Conservation (phyloP, 2,113 vertebrate genomes). For the Sapayoa aenigma region DNA sequence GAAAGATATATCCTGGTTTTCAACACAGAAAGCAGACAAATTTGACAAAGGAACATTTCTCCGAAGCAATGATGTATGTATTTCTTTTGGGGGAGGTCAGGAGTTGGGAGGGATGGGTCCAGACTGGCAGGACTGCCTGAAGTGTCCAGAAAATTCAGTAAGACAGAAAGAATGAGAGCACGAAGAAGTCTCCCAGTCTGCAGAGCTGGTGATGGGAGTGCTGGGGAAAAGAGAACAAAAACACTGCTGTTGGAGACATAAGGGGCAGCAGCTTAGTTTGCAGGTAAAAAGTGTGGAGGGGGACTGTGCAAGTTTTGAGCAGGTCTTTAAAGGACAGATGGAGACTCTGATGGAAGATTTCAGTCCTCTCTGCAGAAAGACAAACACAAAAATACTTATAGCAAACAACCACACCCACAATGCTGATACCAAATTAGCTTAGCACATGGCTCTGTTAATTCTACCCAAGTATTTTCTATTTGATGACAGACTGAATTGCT, state of each 20-base stretch:
- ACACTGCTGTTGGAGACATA: accelerated
- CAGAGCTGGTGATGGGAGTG: neutral
- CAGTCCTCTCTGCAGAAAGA: neutral
- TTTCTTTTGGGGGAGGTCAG: neutral
- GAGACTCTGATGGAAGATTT: neutral
- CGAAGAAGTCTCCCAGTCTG: neutral
- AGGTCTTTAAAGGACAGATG: neutral
- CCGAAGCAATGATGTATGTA: neutral
- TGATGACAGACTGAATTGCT: constrained; percentile 1
- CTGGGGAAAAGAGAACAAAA: neutral
- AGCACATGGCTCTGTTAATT: neutral
- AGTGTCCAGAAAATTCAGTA: neutral
- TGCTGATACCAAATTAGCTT: neutral
- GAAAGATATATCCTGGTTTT: neutral
- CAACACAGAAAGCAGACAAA: neutral
- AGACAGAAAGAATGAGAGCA: neutral
- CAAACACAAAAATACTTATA: neutral
- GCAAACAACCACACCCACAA: neutral
- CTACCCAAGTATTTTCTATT: neutral
- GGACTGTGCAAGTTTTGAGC: neutral
- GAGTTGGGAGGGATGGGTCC: neutral
- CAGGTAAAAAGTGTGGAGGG: neutral
- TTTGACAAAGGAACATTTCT: neutral
- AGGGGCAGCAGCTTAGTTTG: neutral
- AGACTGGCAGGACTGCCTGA: neutral